Conservation (phyloP, 2,113 vertebrate species). For the Python bivittatus region DNA sequence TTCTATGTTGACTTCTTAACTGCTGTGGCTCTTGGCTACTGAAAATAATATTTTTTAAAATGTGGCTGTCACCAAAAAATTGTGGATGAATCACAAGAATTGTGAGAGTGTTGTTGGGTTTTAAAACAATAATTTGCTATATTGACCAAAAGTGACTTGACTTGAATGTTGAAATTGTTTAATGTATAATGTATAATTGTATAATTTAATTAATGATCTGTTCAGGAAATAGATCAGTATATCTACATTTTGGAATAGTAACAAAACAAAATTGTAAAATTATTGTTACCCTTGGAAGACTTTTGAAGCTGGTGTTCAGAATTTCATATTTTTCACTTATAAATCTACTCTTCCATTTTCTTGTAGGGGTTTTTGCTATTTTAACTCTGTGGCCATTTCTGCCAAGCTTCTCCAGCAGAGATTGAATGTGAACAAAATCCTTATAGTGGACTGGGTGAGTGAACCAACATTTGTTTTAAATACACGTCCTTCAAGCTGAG, state of each 20-base stretch:
- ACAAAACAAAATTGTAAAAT: neutral
- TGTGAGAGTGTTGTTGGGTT: neutral
- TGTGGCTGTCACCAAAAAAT: neutral
- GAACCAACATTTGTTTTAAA: neutral
- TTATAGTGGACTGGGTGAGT: slow-evolving; percentile 99
- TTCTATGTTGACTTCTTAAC: neutral
- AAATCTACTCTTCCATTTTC: neutral
- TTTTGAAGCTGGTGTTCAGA: neutral
- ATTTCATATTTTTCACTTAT: neutral
- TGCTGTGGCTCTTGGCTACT: neutral
- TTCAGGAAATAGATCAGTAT: neutral
- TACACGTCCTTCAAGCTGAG: neutral
- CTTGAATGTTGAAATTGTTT: neutral
- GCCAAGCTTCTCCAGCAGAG: slow-evolving; percentile 95
- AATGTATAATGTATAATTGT: neutral
- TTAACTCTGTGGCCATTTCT: slow-evolving; percentile 96
- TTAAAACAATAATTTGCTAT: neutral
- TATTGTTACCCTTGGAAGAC: neutral
- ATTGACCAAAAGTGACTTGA: neutral
- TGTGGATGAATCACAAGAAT: neutral
- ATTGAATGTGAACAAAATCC: slow-evolving; percentile 92
- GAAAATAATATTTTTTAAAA: neutral
- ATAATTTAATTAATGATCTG: neutral
- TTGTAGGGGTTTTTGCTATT: slow-evolving; percentile 98
- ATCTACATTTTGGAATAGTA: neutral